Base-by-base conservation (phyloP, 1,140 invertebrate genomes). In the Drosophila sproati region DNA sequence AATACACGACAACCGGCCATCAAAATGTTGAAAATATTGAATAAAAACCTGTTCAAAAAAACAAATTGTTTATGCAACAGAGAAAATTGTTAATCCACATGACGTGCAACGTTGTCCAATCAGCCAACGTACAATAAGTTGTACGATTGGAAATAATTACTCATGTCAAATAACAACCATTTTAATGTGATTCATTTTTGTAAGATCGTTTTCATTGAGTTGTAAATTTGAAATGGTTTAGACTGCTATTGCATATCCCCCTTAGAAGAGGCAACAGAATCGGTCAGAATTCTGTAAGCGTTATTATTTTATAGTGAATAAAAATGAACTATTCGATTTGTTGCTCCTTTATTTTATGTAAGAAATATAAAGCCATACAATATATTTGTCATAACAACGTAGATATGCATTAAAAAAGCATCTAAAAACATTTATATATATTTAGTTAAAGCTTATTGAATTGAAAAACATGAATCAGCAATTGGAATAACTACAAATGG, bases 401-500 rank as follows among this genome's bases (percentile, higher is more conserved):
- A 74, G 62, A 74, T 57, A 39, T 56, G 57, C 66, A 70, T 71
- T 64, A 59, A 75, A 75, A 57, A 29, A 61, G 7, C 66, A 45
- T 28, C 64, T 41, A 47, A 56, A 74, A n/a, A 50, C 43, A 52
- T 37, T 50, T 57, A 1, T 10, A 43, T 43, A 51, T 8, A 56
- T 45, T 12, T 62, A 50, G 52, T 48, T 35, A 43, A 37, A 34
- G 45, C 66, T 61, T 76, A 63, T 69, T 71, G 66, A 66, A 68
- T 70, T 74, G 54, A 55, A 43, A 61, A 61, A 45, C 50, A 67
- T 39, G 51, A 47, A 37, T 10, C 56, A 34, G 39, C 35, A 60
- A 57, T 43, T 47, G 54, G 48, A 55, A 37, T 45, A 63, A 32
- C 32, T 56, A 39, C 71, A 82, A 88, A 87, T 87, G 77, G 59